Evolutionary conservation across 2,113 vertebrate genomes (phyloP), one percentile per base, ranked within the genome.

Genomic region (Pithys albifrons): DNA sequence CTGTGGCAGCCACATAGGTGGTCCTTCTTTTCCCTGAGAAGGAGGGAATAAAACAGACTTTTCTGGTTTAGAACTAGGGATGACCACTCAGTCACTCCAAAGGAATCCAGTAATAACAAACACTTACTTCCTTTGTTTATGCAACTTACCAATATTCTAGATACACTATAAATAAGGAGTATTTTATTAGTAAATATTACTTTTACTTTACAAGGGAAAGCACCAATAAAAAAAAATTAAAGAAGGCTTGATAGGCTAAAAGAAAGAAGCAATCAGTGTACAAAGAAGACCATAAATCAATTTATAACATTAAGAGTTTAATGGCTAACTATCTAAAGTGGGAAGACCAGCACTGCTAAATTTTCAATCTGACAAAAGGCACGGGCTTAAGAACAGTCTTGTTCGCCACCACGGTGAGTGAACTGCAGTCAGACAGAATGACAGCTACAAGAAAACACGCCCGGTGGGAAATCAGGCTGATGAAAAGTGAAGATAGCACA

Each of bases 361-460:
- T 3, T 64, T 70, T 72, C 45, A 48, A 12, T 43, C 6, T 72
- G 71, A 74, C 1, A 4, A 81, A 81, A 75, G 46, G 8, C 2
- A 5, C 0, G 0, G 20, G 4, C 19, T 87, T 78, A 43, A 77
- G 89, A 86, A n/a, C 39, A 35, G 24, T 35, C 52, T 20, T 61
- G 55, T 25, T 31, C 54, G 29, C 13, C 0, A 4, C 9, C 3
- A 15, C 1, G 4, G 22, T 14, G 45, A 59, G 22, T 5, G 37
- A 70, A 39, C 24, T 52, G 72, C 65, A 77, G 55, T 23, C n/a
- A 66, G 62, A 23, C 29, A 57, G n/a, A 54, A 48, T 0, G 1
- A 27, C 15, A 37, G 46, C 41, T 58, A 45, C 28, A 7, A 74
- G 79, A 71, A 66, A 77, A 76, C 1, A 3, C 14, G 15, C 16